Conservation (phyloP, 2,113 vertebrate genomes). For the Urocolius indicus region DNA sequence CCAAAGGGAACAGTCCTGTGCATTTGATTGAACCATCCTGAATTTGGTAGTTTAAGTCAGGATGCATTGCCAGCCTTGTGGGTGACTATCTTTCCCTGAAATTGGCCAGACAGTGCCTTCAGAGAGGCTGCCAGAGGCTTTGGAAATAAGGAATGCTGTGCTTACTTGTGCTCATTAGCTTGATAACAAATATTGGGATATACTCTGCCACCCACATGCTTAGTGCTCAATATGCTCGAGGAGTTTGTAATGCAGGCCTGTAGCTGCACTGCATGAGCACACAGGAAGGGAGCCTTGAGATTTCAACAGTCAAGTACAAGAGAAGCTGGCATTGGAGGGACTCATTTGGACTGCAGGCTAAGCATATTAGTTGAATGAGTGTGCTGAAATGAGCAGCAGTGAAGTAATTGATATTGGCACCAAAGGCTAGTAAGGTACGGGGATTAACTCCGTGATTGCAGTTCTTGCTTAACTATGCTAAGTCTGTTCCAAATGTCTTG, state of each 20-base stretch:
- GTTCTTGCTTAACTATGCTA: background rate
- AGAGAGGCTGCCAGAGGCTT: background rate
- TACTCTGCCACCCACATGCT: background rate
- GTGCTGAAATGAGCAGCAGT: background rate
- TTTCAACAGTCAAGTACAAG: background rate
- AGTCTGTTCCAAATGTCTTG: background rate
- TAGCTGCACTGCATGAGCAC: conserved; percentile 7
- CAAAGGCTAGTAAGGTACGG: background rate
- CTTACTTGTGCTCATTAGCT: background rate
- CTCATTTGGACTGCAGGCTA: background rate
- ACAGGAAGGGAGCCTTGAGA: background rate
- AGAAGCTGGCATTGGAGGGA: background rate
- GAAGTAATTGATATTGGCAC: conserved; percentile 29
- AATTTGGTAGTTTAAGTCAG: background rate
- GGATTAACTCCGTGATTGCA: conserved; percentile 32
- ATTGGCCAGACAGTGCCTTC: background rate
- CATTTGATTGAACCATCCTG: background rate
- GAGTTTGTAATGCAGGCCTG: background rate
- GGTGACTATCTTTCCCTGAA: background rate
- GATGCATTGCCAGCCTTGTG: background rate
- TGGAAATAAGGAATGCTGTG: background rate
- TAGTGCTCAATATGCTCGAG: background rate
- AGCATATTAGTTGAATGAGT: conserved; percentile 9
- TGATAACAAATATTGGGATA: background rate
- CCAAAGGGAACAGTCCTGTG: background rate